Conservation (phyloP, 2,888 invertebrate species). For the Cyclophora albipunctata region DNA sequence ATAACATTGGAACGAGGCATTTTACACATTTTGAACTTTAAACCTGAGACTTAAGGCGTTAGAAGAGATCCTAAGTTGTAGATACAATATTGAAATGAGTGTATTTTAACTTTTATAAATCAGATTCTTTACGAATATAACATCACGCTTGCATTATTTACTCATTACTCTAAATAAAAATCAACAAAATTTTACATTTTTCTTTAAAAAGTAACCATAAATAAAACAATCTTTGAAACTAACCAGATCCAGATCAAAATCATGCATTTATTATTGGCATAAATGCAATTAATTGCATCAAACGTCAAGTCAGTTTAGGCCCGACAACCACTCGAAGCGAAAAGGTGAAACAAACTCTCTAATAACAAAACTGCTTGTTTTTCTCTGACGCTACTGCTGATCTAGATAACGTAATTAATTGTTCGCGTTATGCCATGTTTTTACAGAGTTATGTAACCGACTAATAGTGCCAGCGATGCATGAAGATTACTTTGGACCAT, state of each 20-base stretch:
- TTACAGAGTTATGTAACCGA: constrained; percentile 15
- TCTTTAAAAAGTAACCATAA: no score
- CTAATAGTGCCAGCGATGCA: constrained; percentile 10
- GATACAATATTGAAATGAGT: no score
- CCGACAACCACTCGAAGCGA: constrained; percentile 36
- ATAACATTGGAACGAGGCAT: constrained; percentile 34
- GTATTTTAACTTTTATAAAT: no score
- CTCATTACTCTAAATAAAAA: no score
- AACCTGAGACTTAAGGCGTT: background rate
- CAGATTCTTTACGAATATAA: no score
- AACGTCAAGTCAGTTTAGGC: constrained; percentile 41
- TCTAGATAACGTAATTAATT: constrained; percentile 26
- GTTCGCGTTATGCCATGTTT: constrained; percentile 16
- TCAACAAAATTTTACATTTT: no score
- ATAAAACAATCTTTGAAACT: constrained; percentile 4
- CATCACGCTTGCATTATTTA: no score
- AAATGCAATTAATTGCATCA: constrained; percentile 56
- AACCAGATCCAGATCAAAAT: constrained; percentile 37
- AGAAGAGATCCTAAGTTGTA: background rate
- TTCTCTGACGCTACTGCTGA: constrained; percentile 19
- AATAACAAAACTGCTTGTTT: constrained; percentile 22
- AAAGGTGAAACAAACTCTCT: constrained; percentile 34
- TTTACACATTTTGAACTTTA: constrained; percentile 7
- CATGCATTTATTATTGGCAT: constrained; percentile 30
- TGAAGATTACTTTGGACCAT: constrained; percentile 12